Conservation (phyloP, 2,113 vertebrate genomes). For the Dromiciops gliroides region DNA sequence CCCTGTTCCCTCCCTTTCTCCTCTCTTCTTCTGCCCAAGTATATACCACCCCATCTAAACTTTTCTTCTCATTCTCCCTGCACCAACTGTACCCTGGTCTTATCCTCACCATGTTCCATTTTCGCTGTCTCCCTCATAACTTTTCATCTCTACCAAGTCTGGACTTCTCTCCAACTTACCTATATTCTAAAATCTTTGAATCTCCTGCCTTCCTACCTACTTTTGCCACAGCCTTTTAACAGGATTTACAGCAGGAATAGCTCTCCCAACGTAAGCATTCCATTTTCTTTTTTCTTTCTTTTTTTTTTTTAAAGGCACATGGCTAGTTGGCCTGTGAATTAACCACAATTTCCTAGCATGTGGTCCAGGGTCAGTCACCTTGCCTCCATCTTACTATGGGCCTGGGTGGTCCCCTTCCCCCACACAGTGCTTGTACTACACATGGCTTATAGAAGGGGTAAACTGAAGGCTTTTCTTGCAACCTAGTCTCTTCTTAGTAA, state of each 20-base stretch:
- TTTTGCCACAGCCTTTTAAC: neutral
- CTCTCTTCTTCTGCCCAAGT: neutral
- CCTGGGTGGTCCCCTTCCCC: neutral
- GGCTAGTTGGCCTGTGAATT: neutral
- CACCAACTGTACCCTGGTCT: no score
- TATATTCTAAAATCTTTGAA: neutral
- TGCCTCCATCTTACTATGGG: neutral
- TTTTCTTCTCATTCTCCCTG: neutral
- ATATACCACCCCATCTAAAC: neutral
- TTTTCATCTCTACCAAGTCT: no score
- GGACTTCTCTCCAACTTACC: neutral
- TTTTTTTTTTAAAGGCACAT: neutral
- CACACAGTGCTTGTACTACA: neutral
- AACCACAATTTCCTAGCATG: neutral
- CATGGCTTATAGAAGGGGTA: no score
- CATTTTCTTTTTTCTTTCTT: neutral
- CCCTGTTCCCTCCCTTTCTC: no score
- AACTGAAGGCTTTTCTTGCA: neutral
- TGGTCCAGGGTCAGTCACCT: neutral
- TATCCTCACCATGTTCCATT: no score
- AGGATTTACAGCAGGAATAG: no score
- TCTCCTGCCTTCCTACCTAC: neutral
- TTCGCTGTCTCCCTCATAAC: no score
- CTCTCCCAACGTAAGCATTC: neutral
- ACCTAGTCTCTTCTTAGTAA: neutral